These are phyloP conservation scores for Harpagifer antarcticus DNA, from an alignment of 2,797 vertebrate species.

Conservation along the genomic window DNA sequence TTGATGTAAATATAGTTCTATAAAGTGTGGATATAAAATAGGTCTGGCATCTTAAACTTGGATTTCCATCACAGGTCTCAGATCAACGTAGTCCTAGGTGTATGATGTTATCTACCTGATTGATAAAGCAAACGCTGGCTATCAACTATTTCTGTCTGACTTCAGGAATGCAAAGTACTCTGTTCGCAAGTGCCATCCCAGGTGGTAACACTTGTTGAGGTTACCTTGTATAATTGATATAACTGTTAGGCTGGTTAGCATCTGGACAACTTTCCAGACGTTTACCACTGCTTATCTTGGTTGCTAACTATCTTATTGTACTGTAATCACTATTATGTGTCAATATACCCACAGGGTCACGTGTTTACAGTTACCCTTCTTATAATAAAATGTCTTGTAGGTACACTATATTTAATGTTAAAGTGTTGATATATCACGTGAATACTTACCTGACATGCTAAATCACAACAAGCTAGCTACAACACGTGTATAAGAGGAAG, in stretches of 20 bases:
- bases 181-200: neutral
- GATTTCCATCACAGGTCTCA: neutral
- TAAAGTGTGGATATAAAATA: neutral
- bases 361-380: too few relatives aligned
- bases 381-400: neutral
- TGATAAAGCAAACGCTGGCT: neutral
- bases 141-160: neutral
- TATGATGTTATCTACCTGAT: neutral
- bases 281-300: too few relatives aligned
- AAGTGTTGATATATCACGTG: neutral
- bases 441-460: slow-evolving; percentile 54
- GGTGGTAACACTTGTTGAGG: neutral
- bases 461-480: slow-evolving; percentile 27
- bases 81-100: neutral
- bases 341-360: neutral
- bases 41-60: neutral
- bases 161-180: neutral
- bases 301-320: neutral
- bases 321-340: neutral
- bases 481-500: slow-evolving; percentile 32
- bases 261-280: neutral
- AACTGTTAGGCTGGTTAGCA: neutral
- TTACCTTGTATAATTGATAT: neutral
- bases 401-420: neutral
- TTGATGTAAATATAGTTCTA: neutral